Base-by-base conservation (phyloP, 2,113 vertebrate species). In the Ciconia maguari region DNA sequence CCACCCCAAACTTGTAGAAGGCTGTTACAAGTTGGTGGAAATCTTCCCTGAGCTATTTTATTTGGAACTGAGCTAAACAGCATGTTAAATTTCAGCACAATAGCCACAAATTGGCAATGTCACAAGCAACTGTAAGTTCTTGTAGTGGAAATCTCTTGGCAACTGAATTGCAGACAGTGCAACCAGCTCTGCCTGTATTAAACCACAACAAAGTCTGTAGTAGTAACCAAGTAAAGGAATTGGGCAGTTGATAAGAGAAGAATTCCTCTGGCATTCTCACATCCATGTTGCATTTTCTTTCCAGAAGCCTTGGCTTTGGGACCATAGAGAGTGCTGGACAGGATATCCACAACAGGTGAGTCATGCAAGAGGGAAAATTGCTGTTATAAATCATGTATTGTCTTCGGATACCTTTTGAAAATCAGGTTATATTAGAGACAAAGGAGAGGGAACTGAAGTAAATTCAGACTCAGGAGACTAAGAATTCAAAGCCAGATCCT, bases 271-370 rank as follows among this genome's bases (percentile, higher is more conserved):
- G 30, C 36, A 24, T 62, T 74, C 51, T 96, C 30, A 65, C 13
- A 8, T 36, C 66, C 3, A 1, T 30, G 10, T 54, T 76, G n/a
- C 9, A 7, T 72, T 91, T 91, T 90, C 60, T 11, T 97, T 97
- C 11, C 97, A 99, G 99, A 98, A 98, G 55, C 97, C 99, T 2
- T 99, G 99, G 99, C 95, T 99, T 92, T 99, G 99, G 99, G 98
- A 98, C 68, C 97, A 98, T 0, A 95, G 80, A 6, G 98, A 98
- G 94, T 99, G 99, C 97, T 99, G 99, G 99, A 97, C 96, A 41
- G 98, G 96, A 77, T 99, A 99, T 57, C 99, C 99, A 9, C 94
- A 97, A 30, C 99, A 99, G 98, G 99, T 99, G 89, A 98, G 98
- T 76, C n/a, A 18, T 36, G 29, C 7, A 26, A 49, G 68, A 83